Evolutionary conservation across 92 coral and sea anemone genomes (phyloP).

Genomic region (Paragorgia papillata): DNA sequence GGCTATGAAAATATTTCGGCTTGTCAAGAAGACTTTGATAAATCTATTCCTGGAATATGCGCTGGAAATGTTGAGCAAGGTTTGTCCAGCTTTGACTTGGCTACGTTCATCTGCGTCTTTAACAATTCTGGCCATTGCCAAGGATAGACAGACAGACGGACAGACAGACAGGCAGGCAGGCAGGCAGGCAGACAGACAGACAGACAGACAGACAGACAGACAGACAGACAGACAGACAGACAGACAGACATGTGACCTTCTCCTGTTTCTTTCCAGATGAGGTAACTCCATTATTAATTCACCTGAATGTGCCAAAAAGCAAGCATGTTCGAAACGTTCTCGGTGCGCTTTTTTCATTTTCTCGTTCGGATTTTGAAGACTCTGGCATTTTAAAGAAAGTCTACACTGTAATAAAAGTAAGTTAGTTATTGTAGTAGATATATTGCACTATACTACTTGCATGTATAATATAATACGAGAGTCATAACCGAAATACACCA

Average conservation of each 20-base stretch:
- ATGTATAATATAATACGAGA: too few relatives aligned
- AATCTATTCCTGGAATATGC: constrained; percentile 6
- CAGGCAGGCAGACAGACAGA: too few relatives aligned
- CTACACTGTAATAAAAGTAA: constrained; percentile 72
- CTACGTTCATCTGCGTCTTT: too few relatives aligned
- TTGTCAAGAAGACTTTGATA: background rate
- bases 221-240: too few relatives aligned
- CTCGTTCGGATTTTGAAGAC: constrained; percentile 39
- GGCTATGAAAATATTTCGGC: background rate
- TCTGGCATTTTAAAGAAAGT: constrained; percentile 60
- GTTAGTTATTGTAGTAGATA: background rate
- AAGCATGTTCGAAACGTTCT: constrained; percentile 2
- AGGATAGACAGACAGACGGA: too few relatives aligned
- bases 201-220: too few relatives aligned
- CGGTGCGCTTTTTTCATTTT: constrained; percentile 11
- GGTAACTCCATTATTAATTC: constrained; percentile 49
- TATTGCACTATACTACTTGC: background rate
- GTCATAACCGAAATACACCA: too few relatives aligned
- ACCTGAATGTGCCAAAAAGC: background rate
- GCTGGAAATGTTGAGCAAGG: background rate
- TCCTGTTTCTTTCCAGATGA: too few relatives aligned
- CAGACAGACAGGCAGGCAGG: too few relatives aligned
- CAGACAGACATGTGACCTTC: too few relatives aligned
- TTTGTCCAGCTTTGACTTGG: too few relatives aligned
- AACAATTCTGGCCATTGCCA: too few relatives aligned